Conservation (phyloP, 2,113 vertebrate species). For the Barbus barbus region DNA sequence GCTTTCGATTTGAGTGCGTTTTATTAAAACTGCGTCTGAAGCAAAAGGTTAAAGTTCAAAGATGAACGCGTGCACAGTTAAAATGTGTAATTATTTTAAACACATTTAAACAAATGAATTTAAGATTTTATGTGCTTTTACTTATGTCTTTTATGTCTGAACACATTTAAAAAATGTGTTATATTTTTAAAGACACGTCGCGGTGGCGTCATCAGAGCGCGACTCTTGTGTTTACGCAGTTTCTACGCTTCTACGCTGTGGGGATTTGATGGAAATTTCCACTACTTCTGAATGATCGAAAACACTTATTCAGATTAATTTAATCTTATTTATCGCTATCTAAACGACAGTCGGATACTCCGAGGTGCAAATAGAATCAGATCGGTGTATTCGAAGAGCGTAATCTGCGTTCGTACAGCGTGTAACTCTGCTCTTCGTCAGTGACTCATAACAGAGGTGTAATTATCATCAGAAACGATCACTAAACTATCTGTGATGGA, state of each 20-base stretch:
- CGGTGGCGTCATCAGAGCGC: constrained; percentile 69
- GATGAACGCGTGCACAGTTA: background rate
- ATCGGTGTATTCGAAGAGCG: no score
- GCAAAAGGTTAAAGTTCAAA: constrained; percentile 47
- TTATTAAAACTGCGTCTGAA: background rate
- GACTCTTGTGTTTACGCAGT: constrained; percentile 63
- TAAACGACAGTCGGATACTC: background rate
- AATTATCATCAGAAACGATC: background rate
- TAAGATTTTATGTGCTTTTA: no score
- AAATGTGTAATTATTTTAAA: background rate
- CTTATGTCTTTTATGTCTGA: background rate
- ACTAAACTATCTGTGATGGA: constrained; percentile 68
- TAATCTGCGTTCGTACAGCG: background rate
- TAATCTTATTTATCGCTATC: background rate
- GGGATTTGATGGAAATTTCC: constrained; percentile 63
- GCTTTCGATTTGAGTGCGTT: background rate
- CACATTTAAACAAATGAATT: background rate
- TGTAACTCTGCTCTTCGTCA: background rate
- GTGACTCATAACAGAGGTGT: background rate
- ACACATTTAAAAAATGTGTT: background rate
- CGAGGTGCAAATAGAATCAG: background rate
- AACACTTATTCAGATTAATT: background rate
- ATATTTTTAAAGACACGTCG: background rate
- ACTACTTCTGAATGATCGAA: constrained; percentile 36
- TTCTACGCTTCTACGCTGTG: constrained; percentile 59